phyloP scores from a whole-genome alignment of 2,113 vertebrate genomes.

The Sprattus sprattus region DNA sequence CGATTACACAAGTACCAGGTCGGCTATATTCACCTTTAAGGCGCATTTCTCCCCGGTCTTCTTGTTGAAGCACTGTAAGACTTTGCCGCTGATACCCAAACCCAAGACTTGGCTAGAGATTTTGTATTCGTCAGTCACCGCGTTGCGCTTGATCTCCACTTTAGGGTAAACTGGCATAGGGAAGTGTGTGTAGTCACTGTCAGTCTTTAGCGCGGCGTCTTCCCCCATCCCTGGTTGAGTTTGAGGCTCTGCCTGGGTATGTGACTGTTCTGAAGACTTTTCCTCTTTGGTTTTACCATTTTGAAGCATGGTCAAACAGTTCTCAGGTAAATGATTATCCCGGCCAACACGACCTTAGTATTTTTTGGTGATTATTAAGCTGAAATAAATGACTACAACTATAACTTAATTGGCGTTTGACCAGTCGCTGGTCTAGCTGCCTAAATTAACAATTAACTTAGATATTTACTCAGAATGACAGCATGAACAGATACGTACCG shows the following conservation, averaged over 20 bases:
- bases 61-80: conserved; percentile 88
- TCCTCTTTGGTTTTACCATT: conserved; percentile 65
- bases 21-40: conserved; percentile 79
- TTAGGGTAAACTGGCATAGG: conserved; percentile 68
- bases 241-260: conserved; percentile 39
- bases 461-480: neutral
- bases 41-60: conserved; percentile 91
- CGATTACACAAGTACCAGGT: neutral
- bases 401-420: neutral
- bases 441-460: neutral
- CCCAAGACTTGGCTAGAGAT: conserved; percentile 92
- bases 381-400: neutral
- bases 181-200: conserved; percentile 51
- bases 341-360: neutral
- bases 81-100: conserved; percentile 95
- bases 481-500: neutral
- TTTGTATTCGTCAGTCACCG: conserved; percentile 94
- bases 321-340: neutral
- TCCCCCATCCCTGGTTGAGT: conserved; percentile 20
- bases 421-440: neutral
- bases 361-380: neutral
- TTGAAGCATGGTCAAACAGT: conserved; percentile 65
- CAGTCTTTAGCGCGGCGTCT: conserved; percentile 14
- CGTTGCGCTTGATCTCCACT: conserved; percentile 87
- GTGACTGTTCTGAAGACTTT: conserved; percentile 41